Percentiles rank a stretch among this genome's conserved stretches.
Evolutionary conservation across 2,113 vertebrate species (phyloP).

Genomic region (Anoplopoma fimbria): DNA sequence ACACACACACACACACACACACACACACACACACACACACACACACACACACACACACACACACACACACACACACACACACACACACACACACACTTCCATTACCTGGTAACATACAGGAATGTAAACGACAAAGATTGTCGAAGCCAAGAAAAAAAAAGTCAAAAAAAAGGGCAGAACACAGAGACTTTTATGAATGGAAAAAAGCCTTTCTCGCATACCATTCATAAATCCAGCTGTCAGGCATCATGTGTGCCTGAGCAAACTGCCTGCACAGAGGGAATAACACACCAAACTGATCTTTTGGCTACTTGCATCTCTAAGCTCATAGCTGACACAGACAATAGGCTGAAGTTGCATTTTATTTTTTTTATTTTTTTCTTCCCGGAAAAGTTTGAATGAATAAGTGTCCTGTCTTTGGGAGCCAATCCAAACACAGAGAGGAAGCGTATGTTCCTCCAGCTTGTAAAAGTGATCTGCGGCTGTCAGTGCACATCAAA

Average conservation of each 20-base stretch:
- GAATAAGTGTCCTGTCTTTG: conserved; percentile 8
- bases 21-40: conserved; percentile 45
- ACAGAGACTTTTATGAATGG: conserved; percentile 79
- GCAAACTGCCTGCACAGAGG: background rate
- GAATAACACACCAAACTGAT: background rate
- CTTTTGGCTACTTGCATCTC: background rate
- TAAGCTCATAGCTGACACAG: background rate
- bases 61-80: conserved; percentile 47
- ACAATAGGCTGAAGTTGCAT: background rate
- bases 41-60: conserved; percentile 16
- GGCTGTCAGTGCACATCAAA: conserved; percentile 77
- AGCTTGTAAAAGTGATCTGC: conserved; percentile 58
- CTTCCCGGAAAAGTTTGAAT: background rate
- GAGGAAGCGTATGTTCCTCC: conserved; percentile 68
- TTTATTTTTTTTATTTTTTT: background rate
- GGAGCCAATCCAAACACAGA: conserved; percentile 65
- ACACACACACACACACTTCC: conserved; percentile 32
- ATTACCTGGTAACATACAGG: conserved; percentile 76
- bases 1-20: conserved; percentile 20
- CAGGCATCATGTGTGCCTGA: background rate
- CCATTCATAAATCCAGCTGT: conserved; percentile 80
- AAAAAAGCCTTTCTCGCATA: conserved; percentile 43
- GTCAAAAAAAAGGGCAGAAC: conserved; percentile 31
- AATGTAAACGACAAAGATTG: conserved; percentile 82
- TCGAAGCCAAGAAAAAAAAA: conserved; percentile 32